These are phyloP conservation scores for Oryzias sinensis DNA, from an alignment of 2,797 vertebrate genomes.

Conservation along the genomic window DNA sequence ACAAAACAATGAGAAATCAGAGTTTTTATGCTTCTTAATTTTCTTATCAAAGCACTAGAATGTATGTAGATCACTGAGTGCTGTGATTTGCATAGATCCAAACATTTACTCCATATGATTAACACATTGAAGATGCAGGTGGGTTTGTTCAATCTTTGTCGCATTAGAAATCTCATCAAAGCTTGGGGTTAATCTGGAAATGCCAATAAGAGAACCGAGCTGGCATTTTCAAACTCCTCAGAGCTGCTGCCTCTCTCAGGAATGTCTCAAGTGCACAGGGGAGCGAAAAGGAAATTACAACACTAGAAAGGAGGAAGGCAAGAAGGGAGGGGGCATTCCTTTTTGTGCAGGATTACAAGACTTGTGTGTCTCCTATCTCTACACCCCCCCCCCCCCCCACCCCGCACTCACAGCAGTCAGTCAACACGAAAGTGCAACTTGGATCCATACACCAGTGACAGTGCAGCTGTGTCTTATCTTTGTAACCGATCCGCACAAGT, in stretches of 20 bases:
- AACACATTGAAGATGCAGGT: conserved; percentile 12
- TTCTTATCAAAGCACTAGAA: conserved; percentile 21
- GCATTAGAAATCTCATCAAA: conserved; percentile 33
- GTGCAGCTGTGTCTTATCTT: conserved; percentile 37
- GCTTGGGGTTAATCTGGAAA: conserved; percentile 46
- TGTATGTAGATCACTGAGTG: no score
- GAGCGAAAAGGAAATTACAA: conserved; percentile 71
- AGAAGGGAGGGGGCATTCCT: conserved; percentile 46
- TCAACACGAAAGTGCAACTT: conserved; percentile 24
- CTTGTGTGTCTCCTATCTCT: conserved; percentile 42
- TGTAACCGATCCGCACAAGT: conserved; percentile 35
- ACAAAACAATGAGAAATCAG: conserved; percentile 15
- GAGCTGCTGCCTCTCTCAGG: conserved; percentile 63
- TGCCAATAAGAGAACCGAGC: conserved; percentile 32
- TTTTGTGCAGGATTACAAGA: conserved; percentile 38
- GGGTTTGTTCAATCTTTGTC: conserved; percentile 26
- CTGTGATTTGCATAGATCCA: no score
- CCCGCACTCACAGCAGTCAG: conserved; percentile 39
- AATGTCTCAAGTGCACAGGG: conserved; percentile 66
- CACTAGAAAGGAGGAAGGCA: conserved; percentile 44
- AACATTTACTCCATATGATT: no score
- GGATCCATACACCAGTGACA: conserved; percentile 23
- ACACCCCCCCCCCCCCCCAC: conserved; percentile 34
- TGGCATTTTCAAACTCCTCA: conserved; percentile 49
- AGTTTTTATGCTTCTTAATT: conserved; percentile 17